phyloP scores from a whole-genome alignment of 2,113 vertebrate genomes.

The Gavialis gangeticus region DNA sequence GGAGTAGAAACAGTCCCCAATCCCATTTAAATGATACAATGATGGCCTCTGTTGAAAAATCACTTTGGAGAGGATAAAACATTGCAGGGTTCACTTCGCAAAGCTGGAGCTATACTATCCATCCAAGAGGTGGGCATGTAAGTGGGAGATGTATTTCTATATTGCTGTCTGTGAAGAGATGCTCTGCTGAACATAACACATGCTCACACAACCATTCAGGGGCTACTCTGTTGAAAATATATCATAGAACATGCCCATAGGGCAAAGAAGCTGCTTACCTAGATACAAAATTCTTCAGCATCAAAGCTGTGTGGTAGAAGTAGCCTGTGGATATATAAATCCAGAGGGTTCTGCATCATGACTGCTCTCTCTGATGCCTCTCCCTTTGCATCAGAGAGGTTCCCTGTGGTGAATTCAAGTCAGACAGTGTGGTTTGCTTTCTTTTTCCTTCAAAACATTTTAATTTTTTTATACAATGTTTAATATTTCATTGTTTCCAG shows the following conservation, averaged over 20 bases:
- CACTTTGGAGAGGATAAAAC: neutral
- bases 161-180: neutral
- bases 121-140: neutral
- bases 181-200: neutral
- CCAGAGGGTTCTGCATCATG: neutral
- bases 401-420: neutral
- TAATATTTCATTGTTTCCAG: constrained; percentile 70
- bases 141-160: neutral
- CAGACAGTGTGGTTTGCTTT: neutral
- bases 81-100: neutral
- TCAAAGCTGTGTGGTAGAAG: neutral
- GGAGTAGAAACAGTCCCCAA: neutral
- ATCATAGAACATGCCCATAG: neutral
- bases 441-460: constrained; percentile 49
- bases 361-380: neutral
- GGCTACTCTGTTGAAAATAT: neutral
- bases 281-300: neutral
- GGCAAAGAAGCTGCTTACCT: neutral
- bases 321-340: neutral
- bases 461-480: constrained; percentile 50
- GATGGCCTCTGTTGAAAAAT: neutral
- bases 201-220: neutral
- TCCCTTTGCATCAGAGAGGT: neutral
- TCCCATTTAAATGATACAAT: neutral
- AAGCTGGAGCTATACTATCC: neutral